These are phyloP conservation scores for Lophotriccus pileatus DNA, from an alignment of 2,797 vertebrate species.

Conservation along the genomic window DNA sequence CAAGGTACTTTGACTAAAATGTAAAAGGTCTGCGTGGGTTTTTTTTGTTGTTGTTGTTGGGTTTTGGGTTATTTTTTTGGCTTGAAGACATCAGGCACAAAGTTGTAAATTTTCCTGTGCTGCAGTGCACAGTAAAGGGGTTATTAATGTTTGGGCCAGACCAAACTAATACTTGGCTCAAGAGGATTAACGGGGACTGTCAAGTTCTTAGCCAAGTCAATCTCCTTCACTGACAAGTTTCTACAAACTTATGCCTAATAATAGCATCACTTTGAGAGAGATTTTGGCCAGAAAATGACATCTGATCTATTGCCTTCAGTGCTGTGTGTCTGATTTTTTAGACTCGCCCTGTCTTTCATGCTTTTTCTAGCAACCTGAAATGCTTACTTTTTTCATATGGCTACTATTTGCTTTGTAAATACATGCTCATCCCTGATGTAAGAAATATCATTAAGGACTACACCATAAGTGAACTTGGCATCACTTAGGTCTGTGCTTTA, in stretches of 20 bases:
- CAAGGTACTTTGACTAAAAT: background rate
- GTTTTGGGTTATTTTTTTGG: background rate
- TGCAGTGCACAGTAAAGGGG: background rate
- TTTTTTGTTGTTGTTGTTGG: background rate
- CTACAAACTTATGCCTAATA: slow-evolving; percentile 40
- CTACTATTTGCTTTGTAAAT: background rate
- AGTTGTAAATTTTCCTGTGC: background rate
- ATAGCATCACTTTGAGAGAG: slow-evolving; percentile 10
- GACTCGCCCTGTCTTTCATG: background rate
- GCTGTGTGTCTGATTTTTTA: background rate
- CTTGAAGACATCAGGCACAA: background rate
- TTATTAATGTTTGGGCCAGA: slow-evolving; percentile 20
- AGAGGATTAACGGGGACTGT: slow-evolving; percentile 20
- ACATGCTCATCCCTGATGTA: background rate
- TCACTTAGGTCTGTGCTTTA: background rate
- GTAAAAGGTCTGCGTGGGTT: background rate
- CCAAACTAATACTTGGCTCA: background rate
- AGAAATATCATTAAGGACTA: background rate
- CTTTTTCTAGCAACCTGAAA: background rate
- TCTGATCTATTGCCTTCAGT: slow-evolving; percentile 9
- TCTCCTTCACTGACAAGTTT: slow-evolving; percentile 44
- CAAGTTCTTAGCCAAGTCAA: slow-evolving; percentile 20
- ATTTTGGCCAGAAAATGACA: slow-evolving; percentile 17
- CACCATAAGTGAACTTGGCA: background rate
- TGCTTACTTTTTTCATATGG: background rate